These are phyloP conservation scores for Muscicapa striata DNA, from an alignment of 2,797 vertebrate genomes.

Conservation along the genomic window DNA sequence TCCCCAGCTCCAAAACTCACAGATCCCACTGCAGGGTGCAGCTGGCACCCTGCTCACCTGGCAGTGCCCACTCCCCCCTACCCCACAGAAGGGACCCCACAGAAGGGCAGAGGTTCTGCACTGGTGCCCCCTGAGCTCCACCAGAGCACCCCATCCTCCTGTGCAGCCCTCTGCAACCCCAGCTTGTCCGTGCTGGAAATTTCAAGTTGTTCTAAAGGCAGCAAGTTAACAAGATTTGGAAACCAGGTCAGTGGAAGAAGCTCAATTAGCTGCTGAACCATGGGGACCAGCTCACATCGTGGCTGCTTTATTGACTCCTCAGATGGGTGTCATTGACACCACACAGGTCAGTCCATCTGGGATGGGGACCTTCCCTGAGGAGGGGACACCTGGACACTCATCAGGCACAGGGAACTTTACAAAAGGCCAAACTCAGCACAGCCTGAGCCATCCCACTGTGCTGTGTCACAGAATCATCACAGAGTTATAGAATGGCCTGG, in stretches of 20 bases:
- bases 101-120: neutral
- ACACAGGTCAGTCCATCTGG: accelerated
- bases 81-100: no score
- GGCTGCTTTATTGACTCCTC: neutral
- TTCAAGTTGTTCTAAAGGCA: constrained; percentile 39
- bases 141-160: neutral
- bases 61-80: neutral
- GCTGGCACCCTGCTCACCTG: neutral
- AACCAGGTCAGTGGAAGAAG: constrained; percentile 64
- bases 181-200: neutral
- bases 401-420: neutral
- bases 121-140: neutral
- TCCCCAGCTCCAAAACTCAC: neutral
- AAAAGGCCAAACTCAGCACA: neutral
- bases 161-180: neutral
- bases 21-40: neutral
- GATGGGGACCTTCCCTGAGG: neutral
- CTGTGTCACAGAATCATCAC: neutral
- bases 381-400: neutral
- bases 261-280: constrained; percentile 42
- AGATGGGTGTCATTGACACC: accelerated
- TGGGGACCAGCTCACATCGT: constrained; percentile 19
- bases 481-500: neutral
- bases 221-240: constrained; percentile 59
- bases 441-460: accelerated